Evolutionary conservation across 2,888 invertebrate species (phyloP), one percentile per base, ranked within the genome.

Genomic region (Oasisia sp.): DNA sequence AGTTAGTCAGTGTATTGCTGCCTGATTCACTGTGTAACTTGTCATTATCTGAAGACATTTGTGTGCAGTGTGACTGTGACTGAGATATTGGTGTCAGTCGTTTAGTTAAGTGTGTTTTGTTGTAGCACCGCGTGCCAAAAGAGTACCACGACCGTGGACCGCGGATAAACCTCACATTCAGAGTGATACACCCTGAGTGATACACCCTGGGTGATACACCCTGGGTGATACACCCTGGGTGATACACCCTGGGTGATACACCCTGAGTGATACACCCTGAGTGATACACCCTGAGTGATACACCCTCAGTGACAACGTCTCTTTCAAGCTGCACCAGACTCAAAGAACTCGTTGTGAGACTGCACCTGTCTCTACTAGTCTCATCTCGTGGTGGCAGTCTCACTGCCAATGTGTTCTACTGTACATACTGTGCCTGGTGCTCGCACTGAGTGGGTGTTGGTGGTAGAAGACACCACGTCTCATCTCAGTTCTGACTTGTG

Each of bases 151-250:
- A 96, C 93, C 94, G 96, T 94, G 95, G 95, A 38, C 95, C 96
- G 32, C 94, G 96, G 92, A 96, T 97, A 27, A 96, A 96, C 93
- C 93, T 97, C 91, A 96, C 96, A 27, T 97, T 96, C 93, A 94
- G 97, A 93, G 95, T 96, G n/a, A 96, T 96, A 92, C 95, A 95
- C 92, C 95, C 95, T n/a, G 94, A 74, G 4, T 38, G n/a, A n/a
- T n/a, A 96, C 96, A 27, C 96, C 96, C 93, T 94, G 97, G 93
- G 95, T 96, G n/a, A 96, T 96, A 92, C 95, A 95, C 92, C 95
- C 95, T n/a, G 94, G 27, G 4, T 38, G n/a, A n/a, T n/a, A 96
- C 96, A 27, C 96, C 96, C 93, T 94, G 97, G 93, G 95, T 96
- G n/a, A 96, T 96, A 92, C 95, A 95, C 92, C 95, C 95, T n/a